phyloP scores from a whole-genome alignment of 2,797 vertebrate species.

The Luscinia megarhynchos region DNA sequence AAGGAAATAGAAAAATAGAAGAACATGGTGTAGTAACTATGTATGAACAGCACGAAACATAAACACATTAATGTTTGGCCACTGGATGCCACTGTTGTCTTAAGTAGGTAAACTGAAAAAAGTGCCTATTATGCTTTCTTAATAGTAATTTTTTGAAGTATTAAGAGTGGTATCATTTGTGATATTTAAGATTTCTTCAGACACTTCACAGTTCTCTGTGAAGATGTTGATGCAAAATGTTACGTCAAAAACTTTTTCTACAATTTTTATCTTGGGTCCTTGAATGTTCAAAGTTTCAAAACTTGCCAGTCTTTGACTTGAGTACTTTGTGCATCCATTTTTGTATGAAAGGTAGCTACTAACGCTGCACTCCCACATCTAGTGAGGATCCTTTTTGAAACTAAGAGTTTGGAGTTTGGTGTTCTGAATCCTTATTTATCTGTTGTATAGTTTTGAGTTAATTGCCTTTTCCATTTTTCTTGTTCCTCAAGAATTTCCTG shows the following conservation, averaged over 20 bases:
- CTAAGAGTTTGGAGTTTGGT: background rate
- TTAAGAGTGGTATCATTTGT: background rate
- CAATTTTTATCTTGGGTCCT: background rate
- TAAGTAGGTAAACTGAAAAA: background rate
- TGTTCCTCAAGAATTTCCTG: background rate
- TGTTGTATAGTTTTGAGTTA: background rate
- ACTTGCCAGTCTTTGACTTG: background rate
- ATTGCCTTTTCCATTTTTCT: background rate
- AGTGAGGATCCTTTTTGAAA: background rate
- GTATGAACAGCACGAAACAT: background rate
- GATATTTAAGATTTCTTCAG: background rate
- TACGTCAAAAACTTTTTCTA: background rate
- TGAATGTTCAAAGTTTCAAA: background rate
- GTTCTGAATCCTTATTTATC: background rate
- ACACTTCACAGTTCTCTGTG: background rate
- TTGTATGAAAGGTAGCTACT: background rate
- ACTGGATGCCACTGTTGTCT: conserved; percentile 68
- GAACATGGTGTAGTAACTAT: background rate
- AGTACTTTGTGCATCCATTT: background rate
- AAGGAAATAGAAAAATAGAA: background rate
- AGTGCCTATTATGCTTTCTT: background rate
- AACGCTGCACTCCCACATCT: background rate
- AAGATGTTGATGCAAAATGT: background rate
- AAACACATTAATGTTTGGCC: background rate
- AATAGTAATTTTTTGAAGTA: background rate